Evolutionary conservation across 2,797 vertebrate species (phyloP).

Genomic region (Coreius guichenoti): DNA sequence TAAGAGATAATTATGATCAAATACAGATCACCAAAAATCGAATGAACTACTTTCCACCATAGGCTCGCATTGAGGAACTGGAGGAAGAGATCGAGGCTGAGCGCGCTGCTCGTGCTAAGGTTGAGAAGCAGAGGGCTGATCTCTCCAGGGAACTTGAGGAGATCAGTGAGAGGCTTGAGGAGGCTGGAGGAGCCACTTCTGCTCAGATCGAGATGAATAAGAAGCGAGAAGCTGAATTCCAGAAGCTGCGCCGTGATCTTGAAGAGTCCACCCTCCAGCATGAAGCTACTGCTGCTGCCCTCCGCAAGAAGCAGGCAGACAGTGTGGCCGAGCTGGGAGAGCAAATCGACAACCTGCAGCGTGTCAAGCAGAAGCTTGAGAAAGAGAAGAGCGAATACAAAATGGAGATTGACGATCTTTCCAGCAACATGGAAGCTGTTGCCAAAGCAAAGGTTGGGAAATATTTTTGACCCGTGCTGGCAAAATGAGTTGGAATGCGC

Average conservation of each 20-base stretch:
- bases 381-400: conserved; percentile 84
- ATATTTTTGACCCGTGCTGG: not conserved
- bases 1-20: not conserved
- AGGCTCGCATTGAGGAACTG: conserved; percentile 55
- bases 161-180: conserved; percentile 87
- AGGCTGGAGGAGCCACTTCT: conserved; percentile 84
- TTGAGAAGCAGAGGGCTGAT: conserved; percentile 85
- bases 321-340: conserved; percentile 85
- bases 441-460: not conserved
- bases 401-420: conserved; percentile 90
- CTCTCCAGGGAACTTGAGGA: conserved; percentile 88
- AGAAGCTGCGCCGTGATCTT: conserved; percentile 85
- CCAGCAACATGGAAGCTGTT: conserved; percentile 81
- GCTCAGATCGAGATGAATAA: conserved; percentile 88
- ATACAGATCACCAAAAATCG: not conserved
- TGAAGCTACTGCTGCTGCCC: conserved; percentile 77
- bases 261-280: conserved; percentile 90
- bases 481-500: not conserved
- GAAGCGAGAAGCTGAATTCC: conserved; percentile 88
- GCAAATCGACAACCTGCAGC: conserved; percentile 89
- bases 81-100: conserved; percentile 90
- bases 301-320: conserved; percentile 85
- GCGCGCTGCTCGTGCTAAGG: conserved; percentile 77
- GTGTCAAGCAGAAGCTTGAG: conserved; percentile 82
- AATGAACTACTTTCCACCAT: not conserved